phyloP scores from a whole-genome alignment of 1,140 invertebrate genomes.

The Eubasilissa regina region DNA sequence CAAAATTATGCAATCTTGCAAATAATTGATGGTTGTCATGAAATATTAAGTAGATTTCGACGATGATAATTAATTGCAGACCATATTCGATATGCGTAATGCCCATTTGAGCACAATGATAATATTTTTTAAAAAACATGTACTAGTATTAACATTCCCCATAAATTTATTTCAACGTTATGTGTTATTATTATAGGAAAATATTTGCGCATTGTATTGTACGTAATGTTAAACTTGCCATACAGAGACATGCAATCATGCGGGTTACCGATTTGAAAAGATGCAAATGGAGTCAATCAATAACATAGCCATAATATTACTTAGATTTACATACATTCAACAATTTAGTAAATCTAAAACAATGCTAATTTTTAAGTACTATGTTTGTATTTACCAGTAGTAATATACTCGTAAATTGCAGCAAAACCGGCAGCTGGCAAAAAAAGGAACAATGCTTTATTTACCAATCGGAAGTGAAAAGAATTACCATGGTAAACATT shows the following conservation, averaged over 20 bases:
- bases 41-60: too few species aligned
- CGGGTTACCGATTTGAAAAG: conserved; percentile 1
- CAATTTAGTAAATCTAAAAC: conserved; percentile 27
- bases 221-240: not conserved
- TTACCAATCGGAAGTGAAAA: not conserved
- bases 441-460: conserved; percentile 38
- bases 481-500: too few species aligned
- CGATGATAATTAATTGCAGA: too few species aligned
- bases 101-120: too few species aligned
- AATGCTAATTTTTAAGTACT: conserved; percentile 26
- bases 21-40: too few species aligned
- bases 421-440: conserved; percentile 58
- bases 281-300: not conserved
- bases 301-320: not conserved
- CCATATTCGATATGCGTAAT: too few species aligned
- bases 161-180: too few species aligned
- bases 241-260: conserved; percentile 15
- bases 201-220: too few species aligned
- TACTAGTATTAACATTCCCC: too few species aligned
- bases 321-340: conserved; percentile 23
- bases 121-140: too few species aligned
- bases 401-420: conserved; percentile 58
- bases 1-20: too few species aligned
- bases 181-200: too few species aligned
- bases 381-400: conserved; percentile 57